A percentile compares a stretch with the other conserved stretches of the same genome.
Conservation (phyloP, 2,113 vertebrate genomes). For the Hippopotamus amphibius region DNA sequence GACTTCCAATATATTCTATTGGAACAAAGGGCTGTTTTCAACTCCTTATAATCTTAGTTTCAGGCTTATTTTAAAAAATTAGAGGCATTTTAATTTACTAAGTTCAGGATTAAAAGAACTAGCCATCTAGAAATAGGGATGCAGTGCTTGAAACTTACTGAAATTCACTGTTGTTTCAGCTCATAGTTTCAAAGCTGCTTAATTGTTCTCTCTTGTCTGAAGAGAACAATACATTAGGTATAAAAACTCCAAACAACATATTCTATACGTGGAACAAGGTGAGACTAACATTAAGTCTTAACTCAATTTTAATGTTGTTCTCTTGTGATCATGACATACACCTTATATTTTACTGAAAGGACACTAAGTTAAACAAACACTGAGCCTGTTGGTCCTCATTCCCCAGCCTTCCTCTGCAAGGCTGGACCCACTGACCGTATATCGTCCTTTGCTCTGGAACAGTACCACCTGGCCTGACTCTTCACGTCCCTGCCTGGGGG, state of each 20-base stretch:
- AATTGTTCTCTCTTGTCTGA: not conserved
- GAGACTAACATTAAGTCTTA: not conserved
- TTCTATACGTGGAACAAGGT: not conserved
- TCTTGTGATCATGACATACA: not conserved
- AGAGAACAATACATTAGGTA: not conserved
- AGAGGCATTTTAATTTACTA: not conserved
- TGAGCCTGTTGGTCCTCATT: not conserved
- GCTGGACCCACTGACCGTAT: too few relatives aligned
- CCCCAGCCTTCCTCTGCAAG: not conserved
- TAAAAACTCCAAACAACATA: not conserved
- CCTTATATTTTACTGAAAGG: not conserved
- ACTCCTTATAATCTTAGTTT: not conserved
- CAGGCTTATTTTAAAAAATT: constrained; percentile 2
- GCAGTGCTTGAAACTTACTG: not conserved
- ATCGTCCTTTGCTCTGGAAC: not conserved
- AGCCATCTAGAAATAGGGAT: not conserved
- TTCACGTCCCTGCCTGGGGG: too few relatives aligned
- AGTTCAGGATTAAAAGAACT: not conserved
- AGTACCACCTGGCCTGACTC: not conserved
- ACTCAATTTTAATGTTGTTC: not conserved
- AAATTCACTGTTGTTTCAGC: not conserved
- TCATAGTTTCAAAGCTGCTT: not conserved
- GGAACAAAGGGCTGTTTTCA: not conserved
- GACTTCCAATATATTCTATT: not conserved
- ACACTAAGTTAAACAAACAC: not conserved